phyloP scores from a whole-genome alignment of 2,888 invertebrate genomes.

The Ametastegia equiseti region DNA sequence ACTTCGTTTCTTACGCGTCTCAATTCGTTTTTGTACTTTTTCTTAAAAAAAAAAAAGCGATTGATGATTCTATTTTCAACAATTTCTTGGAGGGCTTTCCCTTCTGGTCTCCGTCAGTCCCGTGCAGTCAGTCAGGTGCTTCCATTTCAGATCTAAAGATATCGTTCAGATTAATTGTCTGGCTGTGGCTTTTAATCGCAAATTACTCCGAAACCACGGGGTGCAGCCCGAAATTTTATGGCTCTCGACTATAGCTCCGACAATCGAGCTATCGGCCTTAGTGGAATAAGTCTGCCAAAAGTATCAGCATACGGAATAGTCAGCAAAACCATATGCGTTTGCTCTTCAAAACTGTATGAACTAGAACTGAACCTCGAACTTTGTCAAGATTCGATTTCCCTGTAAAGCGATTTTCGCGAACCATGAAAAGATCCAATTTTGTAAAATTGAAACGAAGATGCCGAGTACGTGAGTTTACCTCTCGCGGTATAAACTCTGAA shows the following conservation, averaged over 20 bases:
- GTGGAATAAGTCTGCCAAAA: not conserved
- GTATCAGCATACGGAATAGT: not conserved
- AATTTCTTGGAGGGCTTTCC: conserved; percentile 21
- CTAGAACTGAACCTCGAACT: too few relatives aligned
- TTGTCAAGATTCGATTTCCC: too few relatives aligned
- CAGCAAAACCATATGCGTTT: not conserved
- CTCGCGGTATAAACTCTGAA: conserved; percentile 21
- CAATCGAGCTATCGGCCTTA: not conserved
- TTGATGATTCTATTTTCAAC: conserved; percentile 44
- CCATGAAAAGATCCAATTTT: not conserved
- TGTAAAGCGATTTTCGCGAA: not conserved
- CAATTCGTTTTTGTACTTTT: not conserved
- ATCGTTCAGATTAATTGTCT: conserved; percentile 15
- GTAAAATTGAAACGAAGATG: not conserved
- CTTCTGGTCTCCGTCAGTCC: not conserved
- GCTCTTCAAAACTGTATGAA: not conserved
- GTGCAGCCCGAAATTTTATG: conserved; percentile 32
- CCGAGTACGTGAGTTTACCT: not conserved
- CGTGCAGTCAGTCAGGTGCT: conserved; percentile 25
- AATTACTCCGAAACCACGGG: conserved; percentile 16
- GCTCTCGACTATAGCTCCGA: conserved; percentile 1
- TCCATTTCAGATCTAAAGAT: conserved; percentile 43
- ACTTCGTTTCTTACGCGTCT: conserved; percentile 16
- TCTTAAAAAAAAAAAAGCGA: not conserved
- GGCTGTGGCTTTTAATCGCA: conserved; percentile 17